phyloP scores from a whole-genome alignment of 2,888 invertebrate species.

The Nebria salina region DNA sequence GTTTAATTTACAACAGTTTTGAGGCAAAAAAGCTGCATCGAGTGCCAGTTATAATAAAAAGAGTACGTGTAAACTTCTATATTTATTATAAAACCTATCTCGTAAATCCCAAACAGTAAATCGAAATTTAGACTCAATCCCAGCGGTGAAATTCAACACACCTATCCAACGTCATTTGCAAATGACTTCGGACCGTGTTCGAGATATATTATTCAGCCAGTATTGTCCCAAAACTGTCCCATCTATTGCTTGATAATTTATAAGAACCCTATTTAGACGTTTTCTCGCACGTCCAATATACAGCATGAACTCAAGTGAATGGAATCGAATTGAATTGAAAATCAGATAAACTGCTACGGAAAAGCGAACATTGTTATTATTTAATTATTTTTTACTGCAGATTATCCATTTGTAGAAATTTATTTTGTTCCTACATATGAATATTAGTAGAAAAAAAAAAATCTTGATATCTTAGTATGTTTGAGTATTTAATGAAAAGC shows the following conservation, averaged over 20 bases:
- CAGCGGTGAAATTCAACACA: neutral
- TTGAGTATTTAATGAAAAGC: neutral
- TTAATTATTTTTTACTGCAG: neutral
- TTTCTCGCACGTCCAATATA: neutral
- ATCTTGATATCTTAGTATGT: neutral
- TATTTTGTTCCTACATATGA: too few relatives aligned
- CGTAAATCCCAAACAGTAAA: neutral
- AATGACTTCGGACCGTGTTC: neutral
- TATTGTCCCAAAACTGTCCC: neutral
- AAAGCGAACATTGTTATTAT: neutral
- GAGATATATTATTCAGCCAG: neutral
- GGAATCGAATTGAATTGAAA: constrained; percentile 19
- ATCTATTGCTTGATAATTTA: neutral
- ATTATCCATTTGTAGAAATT: neutral
- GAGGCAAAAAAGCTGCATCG: neutral
- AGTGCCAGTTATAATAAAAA: neutral
- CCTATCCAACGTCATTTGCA: neutral
- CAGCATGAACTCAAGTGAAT: neutral
- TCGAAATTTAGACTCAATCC: neutral
- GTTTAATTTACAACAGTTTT: neutral
- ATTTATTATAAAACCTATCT: too few relatives aligned
- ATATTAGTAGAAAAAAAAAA: neutral
- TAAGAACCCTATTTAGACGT: neutral
- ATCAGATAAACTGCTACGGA: neutral
- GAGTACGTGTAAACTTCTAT: too few relatives aligned